These are phyloP conservation scores for Aphelenchoides avenae DNA, from an alignment of 1,140 invertebrate genomes.

Conservation along the genomic window DNA sequence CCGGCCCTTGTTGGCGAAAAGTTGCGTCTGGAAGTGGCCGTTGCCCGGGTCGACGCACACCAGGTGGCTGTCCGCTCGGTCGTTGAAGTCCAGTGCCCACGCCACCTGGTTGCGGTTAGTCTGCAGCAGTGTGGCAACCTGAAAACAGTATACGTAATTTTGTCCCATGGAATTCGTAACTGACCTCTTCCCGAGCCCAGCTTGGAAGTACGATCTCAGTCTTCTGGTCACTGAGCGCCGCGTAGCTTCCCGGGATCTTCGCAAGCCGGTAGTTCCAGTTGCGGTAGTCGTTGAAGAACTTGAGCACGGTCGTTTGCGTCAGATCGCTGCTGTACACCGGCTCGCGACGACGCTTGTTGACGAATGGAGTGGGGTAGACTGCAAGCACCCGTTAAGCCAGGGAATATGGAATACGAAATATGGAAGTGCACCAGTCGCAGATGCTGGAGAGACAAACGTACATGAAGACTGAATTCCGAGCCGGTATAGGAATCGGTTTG, in stretches of 20 bases:
- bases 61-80: constrained; percentile 28
- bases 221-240: constrained; percentile 13
- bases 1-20: constrained; percentile 13
- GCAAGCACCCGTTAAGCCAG: too few relatives aligned
- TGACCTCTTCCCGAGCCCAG: constrained; percentile 22
- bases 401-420: background rate
- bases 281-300: constrained; percentile 33
- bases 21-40: constrained; percentile 8
- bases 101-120: constrained; percentile 29
- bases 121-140: constrained; percentile 18
- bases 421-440: background rate
- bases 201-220: constrained; percentile 16
- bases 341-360: constrained; percentile 7
- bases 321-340: constrained; percentile 17
- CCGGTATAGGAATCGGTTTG: constrained; percentile 10
- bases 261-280: constrained; percentile 27
- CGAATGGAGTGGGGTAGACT: constrained; percentile 30
- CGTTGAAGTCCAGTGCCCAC: constrained; percentile 27
- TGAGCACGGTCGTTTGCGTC: constrained; percentile 19
- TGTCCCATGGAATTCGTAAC: background rate
- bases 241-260: constrained; percentile 9
- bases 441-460: constrained; percentile 4
- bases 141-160: background rate
- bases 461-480: constrained; percentile 14
- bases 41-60: constrained; percentile 17